Percentiles rank a stretch among this genome's conserved stretches.
Evolutionary conservation across 2,113 vertebrate genomes (phyloP).

Genomic region (Rhabdornis inornatus): DNA sequence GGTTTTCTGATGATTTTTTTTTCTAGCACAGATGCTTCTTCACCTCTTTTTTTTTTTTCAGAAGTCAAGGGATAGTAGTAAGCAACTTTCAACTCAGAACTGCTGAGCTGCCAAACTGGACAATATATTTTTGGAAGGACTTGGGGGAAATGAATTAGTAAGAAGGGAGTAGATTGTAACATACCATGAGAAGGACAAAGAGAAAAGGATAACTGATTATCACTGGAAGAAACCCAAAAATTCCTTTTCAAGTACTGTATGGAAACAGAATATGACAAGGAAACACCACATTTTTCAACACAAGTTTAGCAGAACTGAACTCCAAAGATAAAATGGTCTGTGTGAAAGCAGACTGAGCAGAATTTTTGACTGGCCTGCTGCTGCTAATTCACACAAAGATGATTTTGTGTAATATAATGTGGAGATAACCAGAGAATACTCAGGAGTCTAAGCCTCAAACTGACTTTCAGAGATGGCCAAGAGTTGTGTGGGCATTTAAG

Average conservation of each 20-base stretch:
- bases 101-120: neutral
- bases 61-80: neutral
- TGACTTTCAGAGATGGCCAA: neutral
- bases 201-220: neutral
- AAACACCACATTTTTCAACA: neutral
- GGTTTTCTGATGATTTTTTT: accelerated
- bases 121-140: neutral
- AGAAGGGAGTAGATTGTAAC: neutral
- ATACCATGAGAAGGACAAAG: neutral
- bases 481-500: neutral
- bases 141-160: neutral
- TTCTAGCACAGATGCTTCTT: neutral
- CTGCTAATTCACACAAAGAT: neutral
- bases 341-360: neutral
- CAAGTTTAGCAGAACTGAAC: neutral
- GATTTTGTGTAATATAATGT: neutral
- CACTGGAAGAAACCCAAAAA: neutral
- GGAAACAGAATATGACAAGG: neutral
- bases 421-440: neutral
- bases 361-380: neutral
- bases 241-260: neutral
- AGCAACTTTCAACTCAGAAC: neutral
- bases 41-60: accelerated
- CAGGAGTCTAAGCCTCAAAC: neutral
- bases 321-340: neutral